Percentiles rank a stretch among this genome's conserved stretches.
phyloP scores from a whole-genome alignment of 2,888 invertebrate species.

The Masnerella sp. region DNA sequence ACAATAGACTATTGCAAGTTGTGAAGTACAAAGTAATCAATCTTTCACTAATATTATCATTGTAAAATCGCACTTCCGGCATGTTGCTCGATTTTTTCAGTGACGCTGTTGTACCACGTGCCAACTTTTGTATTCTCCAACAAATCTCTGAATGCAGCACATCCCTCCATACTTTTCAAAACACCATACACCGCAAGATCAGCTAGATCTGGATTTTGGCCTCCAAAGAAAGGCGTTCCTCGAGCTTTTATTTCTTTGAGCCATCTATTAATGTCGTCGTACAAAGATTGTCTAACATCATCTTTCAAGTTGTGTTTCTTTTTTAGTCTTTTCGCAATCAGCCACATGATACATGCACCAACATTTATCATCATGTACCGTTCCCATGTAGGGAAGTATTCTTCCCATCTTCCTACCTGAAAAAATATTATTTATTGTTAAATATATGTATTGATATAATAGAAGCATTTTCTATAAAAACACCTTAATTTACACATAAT shows the following conservation, averaged over 20 bases:
- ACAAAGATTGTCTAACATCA: constrained; percentile 93
- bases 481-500: neutral
- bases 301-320: constrained; percentile 89
- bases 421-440: constrained; percentile 11
- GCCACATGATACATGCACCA: constrained; percentile 96
- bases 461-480: too few relatives aligned
- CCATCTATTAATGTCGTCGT: constrained; percentile 93
- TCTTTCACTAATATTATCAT: too few relatives aligned
- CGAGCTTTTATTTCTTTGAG: constrained; percentile 83
- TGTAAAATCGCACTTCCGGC: constrained; percentile 78
- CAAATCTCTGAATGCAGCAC: constrained; percentile 91
- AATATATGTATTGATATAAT: constrained; percentile 3
- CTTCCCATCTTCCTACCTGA: constrained; percentile 92
- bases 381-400: constrained; percentile 92
- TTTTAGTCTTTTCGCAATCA: constrained; percentile 92
- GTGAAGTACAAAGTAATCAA: too few relatives aligned
- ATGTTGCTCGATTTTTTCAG: constrained; percentile 81
- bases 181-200: constrained; percentile 96
- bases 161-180: constrained; percentile 95
- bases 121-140: constrained; percentile 85
- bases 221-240: constrained; percentile 90
- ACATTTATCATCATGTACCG: constrained; percentile 91
- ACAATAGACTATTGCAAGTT: too few relatives aligned
- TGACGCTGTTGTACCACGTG: constrained; percentile 88
- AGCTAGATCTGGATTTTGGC: constrained; percentile 90